Base-by-base conservation (phyloP, 2,797 vertebrate species). In the Molossus molossus region DNA sequence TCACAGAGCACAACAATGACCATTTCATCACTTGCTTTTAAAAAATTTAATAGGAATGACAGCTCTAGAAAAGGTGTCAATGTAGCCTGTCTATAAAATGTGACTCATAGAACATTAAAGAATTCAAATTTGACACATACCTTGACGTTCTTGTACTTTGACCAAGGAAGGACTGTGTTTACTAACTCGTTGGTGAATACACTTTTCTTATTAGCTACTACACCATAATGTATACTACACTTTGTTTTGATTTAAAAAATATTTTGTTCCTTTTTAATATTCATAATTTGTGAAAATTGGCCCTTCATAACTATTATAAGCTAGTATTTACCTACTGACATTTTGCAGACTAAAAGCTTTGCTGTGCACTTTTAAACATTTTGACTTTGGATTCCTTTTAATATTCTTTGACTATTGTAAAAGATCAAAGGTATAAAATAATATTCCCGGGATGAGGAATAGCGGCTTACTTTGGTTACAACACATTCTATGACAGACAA, bases 11-110 rank as follows among this genome's bases (percentile, higher is more conserved):
- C 25, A 79, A 96, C 76, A 40, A 45, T 72, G 87, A 72, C 27
- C 23, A 90, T 94, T 91, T 94, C 72, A 91, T 82, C 45, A 82
- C 77, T 96, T 94, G 75, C n/a, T 65, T 95, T 91, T 65, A 75
- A 81, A 95, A 82, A n/a, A 6, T 70, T 75, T 80, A 88, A 91
- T 21, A 84, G 62, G 33, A 58, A 93, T 40, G 37, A 50, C 1
- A 80, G 45, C 21, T 69, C 29, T 40, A 80, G 62, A 69, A 93
- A 87, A 90, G 57, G n/a, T 53, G 55, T 91, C 33, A 20, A 1
- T 37, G 33, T 33, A 81, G 10, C 53, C 8, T 21, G 25, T 33
- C 5, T 25, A 77, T 25, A 94, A 82, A 80, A 69, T 48, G 72
- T 21, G 62, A 89, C 25, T 88, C 91, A 73, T 55, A 65, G 79